phyloP scores from a whole-genome alignment of 2,888 invertebrate genomes.

The Drosophila barbarae region DNA sequence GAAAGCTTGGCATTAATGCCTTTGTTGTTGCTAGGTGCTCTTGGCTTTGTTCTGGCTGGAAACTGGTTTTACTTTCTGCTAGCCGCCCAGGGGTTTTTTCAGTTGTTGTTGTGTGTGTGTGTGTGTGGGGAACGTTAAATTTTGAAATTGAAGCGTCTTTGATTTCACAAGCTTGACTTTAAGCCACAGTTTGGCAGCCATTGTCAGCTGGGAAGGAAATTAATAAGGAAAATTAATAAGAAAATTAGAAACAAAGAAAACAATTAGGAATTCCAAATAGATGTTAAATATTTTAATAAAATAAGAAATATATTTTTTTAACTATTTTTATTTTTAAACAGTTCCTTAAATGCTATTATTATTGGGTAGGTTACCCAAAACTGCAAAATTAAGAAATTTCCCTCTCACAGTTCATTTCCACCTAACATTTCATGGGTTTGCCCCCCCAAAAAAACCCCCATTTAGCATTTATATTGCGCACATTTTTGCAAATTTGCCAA shows the following conservation, averaged over 20 bases:
- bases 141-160: conserved; percentile 29
- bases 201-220: neutral
- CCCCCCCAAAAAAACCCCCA: neutral
- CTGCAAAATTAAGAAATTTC: neutral
- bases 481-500: conserved; percentile 8
- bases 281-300: neutral
- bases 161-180: conserved; percentile 11
- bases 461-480: conserved; percentile 12
- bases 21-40: conserved; percentile 34
- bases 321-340: too few species aligned
- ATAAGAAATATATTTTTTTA: neutral
- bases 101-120: conserved; percentile 1
- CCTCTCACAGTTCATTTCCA: neutral
- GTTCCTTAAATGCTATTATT: too few species aligned
- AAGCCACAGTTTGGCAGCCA: conserved; percentile 14
- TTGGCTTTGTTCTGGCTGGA: conserved; percentile 41
- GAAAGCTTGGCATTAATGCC: neutral
- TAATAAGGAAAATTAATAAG: neutral
- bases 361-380: neutral
- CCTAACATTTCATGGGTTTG: neutral
- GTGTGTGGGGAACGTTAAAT: conserved; percentile 30
- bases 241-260: neutral
- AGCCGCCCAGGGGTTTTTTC: conserved; percentile 18
- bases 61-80: conserved; percentile 46
- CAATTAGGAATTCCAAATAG: neutral